These are phyloP conservation scores for Hozukius guyotensis DNA, from an alignment of 2,797 vertebrate genomes.

Conservation along the genomic window DNA sequence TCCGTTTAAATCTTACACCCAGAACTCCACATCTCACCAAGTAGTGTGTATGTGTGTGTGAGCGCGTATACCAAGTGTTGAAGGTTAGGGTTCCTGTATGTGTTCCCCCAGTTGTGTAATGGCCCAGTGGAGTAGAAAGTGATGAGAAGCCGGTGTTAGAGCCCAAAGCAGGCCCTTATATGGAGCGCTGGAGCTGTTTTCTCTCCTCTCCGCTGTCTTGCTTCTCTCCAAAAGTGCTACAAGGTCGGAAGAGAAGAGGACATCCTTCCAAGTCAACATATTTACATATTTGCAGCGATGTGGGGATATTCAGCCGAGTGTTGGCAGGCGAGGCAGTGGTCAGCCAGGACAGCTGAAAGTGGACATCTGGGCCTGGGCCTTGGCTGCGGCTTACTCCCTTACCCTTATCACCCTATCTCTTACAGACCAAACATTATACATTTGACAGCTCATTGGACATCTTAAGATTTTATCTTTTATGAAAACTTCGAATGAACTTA, in stretches of 20 bases:
- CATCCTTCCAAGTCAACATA: constrained; percentile 87
- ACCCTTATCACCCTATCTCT: constrained; percentile 58
- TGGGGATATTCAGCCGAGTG: constrained; percentile 76
- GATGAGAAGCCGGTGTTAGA: constrained; percentile 84
- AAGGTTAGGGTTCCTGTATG: constrained; percentile 71
- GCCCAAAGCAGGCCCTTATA: constrained; percentile 87
- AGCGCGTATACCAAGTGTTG: constrained; percentile 53
- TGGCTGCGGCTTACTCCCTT: constrained; percentile 49
- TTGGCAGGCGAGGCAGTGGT: constrained; percentile 78
- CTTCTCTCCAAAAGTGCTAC: constrained; percentile 78
- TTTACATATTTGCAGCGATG: constrained; percentile 86
- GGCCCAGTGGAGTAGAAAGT: constrained; percentile 80
- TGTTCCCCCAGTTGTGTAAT: constrained; percentile 74
- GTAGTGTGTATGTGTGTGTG: constrained; percentile 28
- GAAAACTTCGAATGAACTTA: constrained; percentile 56
- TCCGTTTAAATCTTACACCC: constrained; percentile 51
- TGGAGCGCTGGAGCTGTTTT: constrained; percentile 84
- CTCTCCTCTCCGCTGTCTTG: constrained; percentile 80
- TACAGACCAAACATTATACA: constrained; percentile 52
- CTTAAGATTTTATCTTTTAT: constrained; percentile 60
- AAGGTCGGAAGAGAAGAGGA: constrained; percentile 81
- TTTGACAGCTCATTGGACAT: constrained; percentile 57
- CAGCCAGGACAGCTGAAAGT: constrained; percentile 74
- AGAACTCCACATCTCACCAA: constrained; percentile 39
- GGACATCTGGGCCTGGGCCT: constrained; percentile 76